Evolutionary conservation across 2,888 invertebrate genomes (phyloP), one percentile per base, ranked within the genome.

Genomic region (Torymus tubicola): DNA sequence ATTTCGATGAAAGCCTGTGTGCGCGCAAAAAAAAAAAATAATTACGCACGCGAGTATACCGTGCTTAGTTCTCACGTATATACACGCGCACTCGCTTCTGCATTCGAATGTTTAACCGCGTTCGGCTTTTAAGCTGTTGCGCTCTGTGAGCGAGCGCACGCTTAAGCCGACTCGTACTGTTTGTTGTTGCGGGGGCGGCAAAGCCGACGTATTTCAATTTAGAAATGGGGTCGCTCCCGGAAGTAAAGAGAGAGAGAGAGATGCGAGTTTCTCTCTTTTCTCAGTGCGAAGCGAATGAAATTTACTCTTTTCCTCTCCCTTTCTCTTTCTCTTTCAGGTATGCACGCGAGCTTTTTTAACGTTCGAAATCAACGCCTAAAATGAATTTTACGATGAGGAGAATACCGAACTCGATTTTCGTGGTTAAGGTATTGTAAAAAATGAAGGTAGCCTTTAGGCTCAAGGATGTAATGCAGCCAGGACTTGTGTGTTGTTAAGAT

Each of bases 181-280:
- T 57, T 69, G 58, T 70, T 31, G 57, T 58, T 24, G 58, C 10
- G 55, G 16, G 16, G 42, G 70, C 55, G 24, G 53, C 55, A 18
- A 10, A 16, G 65, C 42, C 21, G 64, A 13, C 58, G 74, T 24
- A 67, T 74, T 67, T 74, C 58, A 74, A 74, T 67, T 74, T 67
- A 58, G 67, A 74, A 74, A 74, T 60, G 74, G 52, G 74, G 60
- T 74, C 74, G 67, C 67, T n/a, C 72, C 12, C 53, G 21, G 52
- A 65, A 65, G 18, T 12, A 65, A 55, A 68, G 12, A 67, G 4
- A 24, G 21, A 21, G 21, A 63, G 4, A 24, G 12, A 11, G 21
- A n/a, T 8, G 55, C n/a, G 52, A 21, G 13, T 57, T 57, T 69
- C 16, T 69, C 13, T 21, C 31, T 1, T 24, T 24, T n/a, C 24